Conservation (phyloP, 2,888 invertebrate genomes). For the Phlogophora meticulosa region DNA sequence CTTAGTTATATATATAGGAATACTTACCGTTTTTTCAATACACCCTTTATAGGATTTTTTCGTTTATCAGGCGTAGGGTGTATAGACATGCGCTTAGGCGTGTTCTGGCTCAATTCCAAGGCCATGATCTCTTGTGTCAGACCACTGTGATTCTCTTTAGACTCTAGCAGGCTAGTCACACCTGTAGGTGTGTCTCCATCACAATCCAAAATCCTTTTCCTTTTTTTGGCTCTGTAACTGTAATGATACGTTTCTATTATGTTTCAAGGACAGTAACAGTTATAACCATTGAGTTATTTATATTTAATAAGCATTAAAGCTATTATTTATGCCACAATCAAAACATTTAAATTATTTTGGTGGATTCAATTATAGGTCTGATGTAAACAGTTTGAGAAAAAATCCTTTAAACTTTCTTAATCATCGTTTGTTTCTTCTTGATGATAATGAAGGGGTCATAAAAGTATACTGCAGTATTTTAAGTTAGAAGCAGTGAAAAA, state of each 20-base stretch:
- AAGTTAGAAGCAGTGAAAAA: no score
- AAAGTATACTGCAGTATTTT: no score
- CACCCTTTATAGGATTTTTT: conserved; percentile 91
- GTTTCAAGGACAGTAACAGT: neutral
- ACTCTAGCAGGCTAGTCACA: conserved; percentile 82
- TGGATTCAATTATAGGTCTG: no score
- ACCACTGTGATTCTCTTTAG: conserved; percentile 91
- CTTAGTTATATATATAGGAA: no score
- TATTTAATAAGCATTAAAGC: no score
- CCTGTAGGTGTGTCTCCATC: conserved; percentile 87
- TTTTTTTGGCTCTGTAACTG: conserved; percentile 91
- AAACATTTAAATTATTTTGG: no score
- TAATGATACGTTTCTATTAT: conserved; percentile 6
- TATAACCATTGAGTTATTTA: no score
- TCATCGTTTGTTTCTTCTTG: no score
- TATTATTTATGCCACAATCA: no score
- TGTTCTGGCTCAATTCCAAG: conserved; percentile 92
- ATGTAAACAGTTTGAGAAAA: no score
- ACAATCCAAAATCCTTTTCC: conserved; percentile 91
- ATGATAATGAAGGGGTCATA: no score
- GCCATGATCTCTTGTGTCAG: conserved; percentile 94
- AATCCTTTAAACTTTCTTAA: no score
- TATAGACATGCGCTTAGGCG: conserved; percentile 92
- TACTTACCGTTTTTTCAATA: conserved; percentile 91
- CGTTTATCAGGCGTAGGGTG: conserved; percentile 88